A percentile compares a stretch with the other conserved stretches of the same genome.
Conservation (phyloP, 2,797 vertebrate species). For the Chelon labrosus region DNA sequence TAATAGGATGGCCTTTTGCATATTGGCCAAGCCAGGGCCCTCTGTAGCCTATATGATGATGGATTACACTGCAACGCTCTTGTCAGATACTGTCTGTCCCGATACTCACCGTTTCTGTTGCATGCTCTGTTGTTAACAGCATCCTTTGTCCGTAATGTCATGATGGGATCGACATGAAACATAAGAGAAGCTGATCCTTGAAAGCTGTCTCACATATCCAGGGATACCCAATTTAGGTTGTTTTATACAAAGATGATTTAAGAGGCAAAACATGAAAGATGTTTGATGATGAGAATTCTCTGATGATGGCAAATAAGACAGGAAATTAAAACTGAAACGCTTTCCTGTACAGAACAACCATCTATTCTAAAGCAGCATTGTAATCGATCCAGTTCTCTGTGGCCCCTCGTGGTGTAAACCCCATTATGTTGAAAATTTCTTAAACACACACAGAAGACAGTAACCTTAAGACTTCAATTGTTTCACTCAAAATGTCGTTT, state of each 20-base stretch:
- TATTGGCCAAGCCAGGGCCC: constrained; percentile 32
- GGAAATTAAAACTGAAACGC: background rate
- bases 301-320: constrained; percentile 1
- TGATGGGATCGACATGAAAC: constrained; percentile 20
- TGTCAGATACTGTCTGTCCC: constrained; percentile 28
- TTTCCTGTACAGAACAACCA: background rate
- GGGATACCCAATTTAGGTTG: background rate
- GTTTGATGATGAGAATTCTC: background rate
- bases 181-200: constrained; percentile 6
- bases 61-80: constrained; percentile 55
- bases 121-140: constrained; percentile 9
- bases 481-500: constrained; percentile 13
- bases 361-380: background rate
- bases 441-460: constrained; percentile 13
- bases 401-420: background rate
- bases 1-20: constrained; percentile 36
- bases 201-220: background rate
- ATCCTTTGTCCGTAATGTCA: constrained; percentile 5
- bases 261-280: constrained; percentile 5
- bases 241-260: background rate
- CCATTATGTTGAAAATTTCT: constrained; percentile 15
- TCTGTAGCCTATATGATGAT: constrained; percentile 54
- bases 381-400: constrained; percentile 20
- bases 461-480: constrained; percentile 21
- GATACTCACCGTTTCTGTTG: constrained; percentile 16